phyloP scores from a whole-genome alignment of 1,140 invertebrate species.

The Drosophila bocqueti region DNA sequence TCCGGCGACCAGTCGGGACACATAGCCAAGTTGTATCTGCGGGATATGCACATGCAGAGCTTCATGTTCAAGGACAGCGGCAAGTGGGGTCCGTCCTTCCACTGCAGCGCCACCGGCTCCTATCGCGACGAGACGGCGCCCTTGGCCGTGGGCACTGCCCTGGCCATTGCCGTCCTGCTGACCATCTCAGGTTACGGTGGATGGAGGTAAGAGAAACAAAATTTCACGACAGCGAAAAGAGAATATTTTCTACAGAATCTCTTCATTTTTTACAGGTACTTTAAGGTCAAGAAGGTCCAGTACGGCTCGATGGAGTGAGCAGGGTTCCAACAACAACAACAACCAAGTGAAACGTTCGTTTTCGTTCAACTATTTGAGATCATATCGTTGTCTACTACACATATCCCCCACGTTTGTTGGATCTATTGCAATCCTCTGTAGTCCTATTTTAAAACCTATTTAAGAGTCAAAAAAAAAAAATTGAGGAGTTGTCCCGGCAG shows the following conservation, averaged over 20 bases:
- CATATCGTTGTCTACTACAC: slow-evolving; percentile 69
- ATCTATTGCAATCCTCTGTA: slow-evolving; percentile 53
- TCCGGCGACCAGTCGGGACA: slow-evolving; percentile 85
- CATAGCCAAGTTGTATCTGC: slow-evolving; percentile 86
- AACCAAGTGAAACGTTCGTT: slow-evolving; percentile 22
- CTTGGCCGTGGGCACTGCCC: slow-evolving; percentile 93
- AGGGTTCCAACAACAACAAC: background rate
- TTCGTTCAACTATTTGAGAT: slow-evolving; percentile 38
- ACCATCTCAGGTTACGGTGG: slow-evolving; percentile 94
- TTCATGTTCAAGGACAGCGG: slow-evolving; percentile 88
- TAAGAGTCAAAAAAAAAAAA: slow-evolving; percentile 36
- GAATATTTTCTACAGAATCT: background rate
- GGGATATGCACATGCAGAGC: slow-evolving; percentile 87
- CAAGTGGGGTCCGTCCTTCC: slow-evolving; percentile 87
- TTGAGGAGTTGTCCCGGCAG: slow-evolving; percentile 30
- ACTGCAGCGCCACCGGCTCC: slow-evolving; percentile 86
- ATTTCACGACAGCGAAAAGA: too few relatives aligned
- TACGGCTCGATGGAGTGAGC: slow-evolving; percentile 96
- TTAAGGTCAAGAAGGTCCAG: slow-evolving; percentile 95
- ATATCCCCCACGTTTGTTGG: slow-evolving; percentile 58
- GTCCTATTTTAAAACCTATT: slow-evolving; percentile 47
- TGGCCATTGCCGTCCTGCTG: slow-evolving; percentile 91
- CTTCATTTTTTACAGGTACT: slow-evolving; percentile 87
- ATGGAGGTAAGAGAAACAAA: slow-evolving; percentile 70
- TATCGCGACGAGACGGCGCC: slow-evolving; percentile 93